Percentiles rank a stretch among this genome's conserved stretches.
Conservation (phyloP, 1,140 invertebrate genomes). For the Eriocheir sinensis region DNA sequence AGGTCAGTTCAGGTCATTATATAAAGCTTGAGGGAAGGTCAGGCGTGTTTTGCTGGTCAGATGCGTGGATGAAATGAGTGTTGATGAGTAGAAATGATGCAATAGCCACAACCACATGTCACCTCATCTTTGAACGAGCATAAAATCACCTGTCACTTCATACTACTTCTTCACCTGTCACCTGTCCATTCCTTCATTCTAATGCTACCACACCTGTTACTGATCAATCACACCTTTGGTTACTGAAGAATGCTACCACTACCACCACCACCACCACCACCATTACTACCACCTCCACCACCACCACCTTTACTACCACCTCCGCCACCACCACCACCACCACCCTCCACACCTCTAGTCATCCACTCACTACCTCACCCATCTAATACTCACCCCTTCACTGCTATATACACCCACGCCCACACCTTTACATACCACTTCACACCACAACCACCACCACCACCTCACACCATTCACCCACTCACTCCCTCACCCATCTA, state of each 20-base stretch:
- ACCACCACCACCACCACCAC: too few relatives aligned
- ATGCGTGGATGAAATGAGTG: not conserved
- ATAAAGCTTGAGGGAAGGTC: not conserved
- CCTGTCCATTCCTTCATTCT: not conserved
- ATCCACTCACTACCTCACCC: conserved; percentile 1
- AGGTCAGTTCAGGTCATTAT: not conserved
- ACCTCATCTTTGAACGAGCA: not conserved
- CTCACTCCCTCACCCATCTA: not conserved
- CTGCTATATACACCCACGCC: too few relatives aligned
- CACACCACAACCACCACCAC: too few relatives aligned
- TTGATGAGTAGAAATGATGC: not conserved
- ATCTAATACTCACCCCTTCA: not conserved
- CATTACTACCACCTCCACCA: too few relatives aligned
- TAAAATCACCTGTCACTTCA: not conserved
- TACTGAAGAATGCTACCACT: too few relatives aligned
- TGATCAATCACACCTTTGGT: too few relatives aligned
- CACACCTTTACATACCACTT: too few relatives aligned
- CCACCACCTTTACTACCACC: not conserved
- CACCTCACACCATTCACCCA: not conserved
- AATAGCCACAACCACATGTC: not conserved
- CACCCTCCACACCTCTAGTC: not conserved
- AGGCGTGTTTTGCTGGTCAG: not conserved
- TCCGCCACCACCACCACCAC: too few relatives aligned
- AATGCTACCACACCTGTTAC: not conserved
- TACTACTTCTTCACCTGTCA: not conserved